Evolutionary conservation across 2,113 vertebrate genomes (phyloP), one percentile per base, ranked within the genome.

Genomic region (Sylvia atricapilla): DNA sequence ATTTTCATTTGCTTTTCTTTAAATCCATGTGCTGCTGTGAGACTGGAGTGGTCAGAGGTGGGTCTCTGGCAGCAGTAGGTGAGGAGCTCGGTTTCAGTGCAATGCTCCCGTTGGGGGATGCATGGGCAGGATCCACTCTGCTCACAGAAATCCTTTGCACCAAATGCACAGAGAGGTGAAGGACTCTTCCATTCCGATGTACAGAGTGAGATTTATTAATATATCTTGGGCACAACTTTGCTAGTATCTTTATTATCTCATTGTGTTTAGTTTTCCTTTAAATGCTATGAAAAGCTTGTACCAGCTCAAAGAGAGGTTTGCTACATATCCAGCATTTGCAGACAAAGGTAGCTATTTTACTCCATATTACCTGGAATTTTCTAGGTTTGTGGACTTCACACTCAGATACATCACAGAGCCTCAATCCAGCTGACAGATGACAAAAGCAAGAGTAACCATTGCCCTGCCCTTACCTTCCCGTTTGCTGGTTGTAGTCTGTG

Each of bases 21-120:
- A 91, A 90, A 87, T 53, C 27, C 24, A 1, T 3, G 7, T 52
- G 35, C 27, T 75, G 30, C 35, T 76, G 7, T 22, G 70, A 66
- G 37, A 67, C 46, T 49, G 46, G 41, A 35, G 49, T 30, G 12
- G 39, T 77, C 46, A 60, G 68, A 84, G 33, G 31, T 74, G 43
- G 21, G 27, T 47, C 15, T 37, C 11, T 17, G 37, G 43, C 55
- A 89, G 60, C 14, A 63, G 55, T 0, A 49, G 46, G 13, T 69
- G 55, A 83, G 25, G 49, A 91, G 37, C 27, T 73, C 4, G 1
- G 1, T n/a, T 7, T 2, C 53, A 28, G 28, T 20, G 19, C 1
- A 4, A 18, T 28, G 28, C 20, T 82, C 44, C 37, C 15, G 4
- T 1, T 1, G 2, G 27, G 7, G 2, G 11, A 24, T 27, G 24